Evolutionary conservation across 1,140 invertebrate species (phyloP).

Genomic region (Drosophila sp.): DNA sequence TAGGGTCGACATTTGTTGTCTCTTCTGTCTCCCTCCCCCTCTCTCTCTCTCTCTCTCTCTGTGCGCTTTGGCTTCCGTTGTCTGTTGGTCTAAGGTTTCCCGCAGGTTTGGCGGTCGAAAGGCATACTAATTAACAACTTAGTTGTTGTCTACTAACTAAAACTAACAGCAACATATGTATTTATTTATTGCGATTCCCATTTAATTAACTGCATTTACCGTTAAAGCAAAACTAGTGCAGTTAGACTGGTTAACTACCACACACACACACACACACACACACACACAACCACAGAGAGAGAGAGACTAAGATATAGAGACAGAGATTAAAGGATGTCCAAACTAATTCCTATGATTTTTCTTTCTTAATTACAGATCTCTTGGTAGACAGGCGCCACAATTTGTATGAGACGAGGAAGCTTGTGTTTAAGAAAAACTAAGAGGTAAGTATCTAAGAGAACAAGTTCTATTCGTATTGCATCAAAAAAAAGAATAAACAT

Average conservation of each 20-base stretch:
- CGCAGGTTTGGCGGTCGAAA: conserved; percentile 28
- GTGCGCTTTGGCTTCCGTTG: conserved; percentile 41
- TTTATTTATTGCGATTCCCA: conserved; percentile 44
- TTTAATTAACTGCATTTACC: conserved; percentile 55
- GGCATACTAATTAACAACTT: conserved; percentile 54
- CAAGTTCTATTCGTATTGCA: conserved; percentile 44
- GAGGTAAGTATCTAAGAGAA: conserved; percentile 42
- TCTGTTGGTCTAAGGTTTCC: conserved; percentile 52
- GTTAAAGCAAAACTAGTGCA: conserved; percentile 51
- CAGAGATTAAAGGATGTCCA: conserved; percentile 20
- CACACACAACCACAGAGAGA: background rate
- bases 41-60: conserved; percentile 2
- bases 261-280: conserved; percentile 19
- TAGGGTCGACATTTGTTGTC: conserved; percentile 53
- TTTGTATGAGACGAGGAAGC: conserved; percentile 49
- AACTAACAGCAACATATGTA: conserved; percentile 20
- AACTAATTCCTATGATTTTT: conserved; percentile 62
- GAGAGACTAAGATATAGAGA: background rate
- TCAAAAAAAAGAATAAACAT: conserved; percentile 40
- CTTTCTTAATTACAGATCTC: conserved; percentile 61
- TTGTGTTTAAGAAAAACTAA: conserved; percentile 44
- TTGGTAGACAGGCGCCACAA: conserved; percentile 40
- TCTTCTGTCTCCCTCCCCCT: no score
- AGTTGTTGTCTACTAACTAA: conserved; percentile 30
- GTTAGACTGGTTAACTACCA: conserved; percentile 17